Base-by-base conservation (phyloP, 2,113 vertebrate species). In the Pica pica region DNA sequence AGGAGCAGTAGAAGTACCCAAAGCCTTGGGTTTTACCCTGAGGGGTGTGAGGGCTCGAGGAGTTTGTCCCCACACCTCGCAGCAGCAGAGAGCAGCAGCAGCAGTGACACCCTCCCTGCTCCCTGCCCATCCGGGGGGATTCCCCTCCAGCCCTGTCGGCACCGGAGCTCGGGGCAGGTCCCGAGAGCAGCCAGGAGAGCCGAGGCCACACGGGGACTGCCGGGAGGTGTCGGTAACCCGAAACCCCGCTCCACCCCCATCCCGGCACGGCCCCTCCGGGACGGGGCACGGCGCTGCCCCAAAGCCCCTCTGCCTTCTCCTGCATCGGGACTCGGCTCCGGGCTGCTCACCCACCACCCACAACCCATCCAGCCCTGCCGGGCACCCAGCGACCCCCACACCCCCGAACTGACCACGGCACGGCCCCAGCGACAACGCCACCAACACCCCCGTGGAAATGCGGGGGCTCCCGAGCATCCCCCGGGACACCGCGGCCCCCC, bases 61-160 rank as follows among this genome's bases (percentile, higher is more conserved):
- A 52, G 49, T 24, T 64, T 53, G 65, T 42, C 53, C 33, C 33
- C 20, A 11, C 53, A 8, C n/a, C 64, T 12, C 7, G 60, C 47
- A 63, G 52, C 49, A 56, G 50, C 28, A 67, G 60, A 16, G 44
- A 50, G 11, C 60, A 19, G 71, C 28, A 19, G 71, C 28, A 47
- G 56, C 65, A 4, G 1, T 9, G 9, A 7, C 12, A 26, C 20
- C 16, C 11, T 13, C 18, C 7, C 14, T 8, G 21, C 11, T 1
- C n/a, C 16, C 30, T 17, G 47, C n/a, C 41, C 4, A 41, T 19
- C 46, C 19, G 4, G 18, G n/a, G 21, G 15, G 4, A 15, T 33
- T 41, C n/a, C 41, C 23, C 50, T 18, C 13, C 68, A 26, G 26
- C 16, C 39, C 56, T 3, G 68, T 2, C 2, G 3, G 46, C 47